Evolutionary conservation across 2,797 vertebrate species (phyloP).

Genomic region (Heteromormyrus szaboi): DNA sequence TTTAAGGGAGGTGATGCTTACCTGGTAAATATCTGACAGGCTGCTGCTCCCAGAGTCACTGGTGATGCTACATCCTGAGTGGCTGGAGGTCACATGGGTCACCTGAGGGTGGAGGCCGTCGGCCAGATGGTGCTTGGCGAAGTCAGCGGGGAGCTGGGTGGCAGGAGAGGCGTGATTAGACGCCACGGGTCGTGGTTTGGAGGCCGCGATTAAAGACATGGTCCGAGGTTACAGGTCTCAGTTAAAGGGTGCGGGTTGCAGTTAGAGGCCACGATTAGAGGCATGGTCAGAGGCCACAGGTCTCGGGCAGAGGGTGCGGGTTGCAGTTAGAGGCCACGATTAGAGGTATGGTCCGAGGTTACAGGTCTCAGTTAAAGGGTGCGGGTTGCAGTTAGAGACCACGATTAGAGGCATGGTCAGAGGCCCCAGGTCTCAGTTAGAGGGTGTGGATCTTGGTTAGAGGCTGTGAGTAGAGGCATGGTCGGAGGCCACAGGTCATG

Average conservation of each 20-base stretch:
- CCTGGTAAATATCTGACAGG: slow-evolving; percentile 99
- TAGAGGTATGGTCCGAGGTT: background rate
- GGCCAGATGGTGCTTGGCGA: slow-evolving; percentile 95
- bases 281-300: background rate
- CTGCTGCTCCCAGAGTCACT: slow-evolving; percentile 99
- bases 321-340: background rate
- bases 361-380: background rate
- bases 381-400: background rate
- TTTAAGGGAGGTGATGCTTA: slow-evolving; percentile 50
- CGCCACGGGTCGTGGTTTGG: background rate
- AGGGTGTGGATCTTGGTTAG: no score
- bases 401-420: no score
- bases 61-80: slow-evolving; percentile 99
- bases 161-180: slow-evolving; percentile 10
- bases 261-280: background rate
- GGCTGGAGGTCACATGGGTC: slow-evolving; percentile 96
- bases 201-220: background rate
- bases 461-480: no score
- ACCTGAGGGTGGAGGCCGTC: slow-evolving; percentile 98
- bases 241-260: background rate
- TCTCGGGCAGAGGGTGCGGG: background rate
- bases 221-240: background rate
- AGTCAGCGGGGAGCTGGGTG: slow-evolving; percentile 94
- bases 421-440: no score
- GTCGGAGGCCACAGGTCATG: no score